Evolutionary conservation across 2,113 vertebrate species (phyloP).

Genomic region (Hippocampus mohnikei): DNA sequence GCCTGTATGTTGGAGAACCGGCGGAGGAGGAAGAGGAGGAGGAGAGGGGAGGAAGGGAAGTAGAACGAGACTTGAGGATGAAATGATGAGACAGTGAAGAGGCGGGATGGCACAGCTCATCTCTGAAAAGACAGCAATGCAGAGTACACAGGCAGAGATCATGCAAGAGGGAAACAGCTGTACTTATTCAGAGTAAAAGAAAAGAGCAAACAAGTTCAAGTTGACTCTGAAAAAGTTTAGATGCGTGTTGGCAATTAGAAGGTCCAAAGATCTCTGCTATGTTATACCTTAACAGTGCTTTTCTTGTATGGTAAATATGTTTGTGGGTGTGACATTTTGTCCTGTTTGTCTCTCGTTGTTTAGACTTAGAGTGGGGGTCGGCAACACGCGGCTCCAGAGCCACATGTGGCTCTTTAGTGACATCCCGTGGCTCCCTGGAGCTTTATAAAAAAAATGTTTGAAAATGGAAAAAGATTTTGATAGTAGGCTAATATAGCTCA

Average conservation of each 20-base stretch:
- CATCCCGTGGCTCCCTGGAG: too few relatives aligned
- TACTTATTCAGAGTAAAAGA: conserved; percentile 37
- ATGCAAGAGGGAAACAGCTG: conserved; percentile 46
- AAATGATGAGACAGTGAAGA: conserved; percentile 37
- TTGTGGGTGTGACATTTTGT: too few relatives aligned
- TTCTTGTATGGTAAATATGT: too few relatives aligned
- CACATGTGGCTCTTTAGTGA: too few relatives aligned
- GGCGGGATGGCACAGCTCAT: conserved; percentile 19
- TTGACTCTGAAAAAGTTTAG: background rate
- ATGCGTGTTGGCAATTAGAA: background rate
- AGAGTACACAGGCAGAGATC: conserved; percentile 34
- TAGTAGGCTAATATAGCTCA: too few relatives aligned
- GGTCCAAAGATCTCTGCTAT: background rate
- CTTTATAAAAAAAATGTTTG: too few relatives aligned
- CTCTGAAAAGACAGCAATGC: conserved; percentile 36
- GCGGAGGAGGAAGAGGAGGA: conserved; percentile 11
- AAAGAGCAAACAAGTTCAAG: conserved; percentile 21
- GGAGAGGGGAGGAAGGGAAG: conserved; percentile 30
- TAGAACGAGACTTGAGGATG: conserved; percentile 41
- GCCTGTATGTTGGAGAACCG: conserved; percentile 27
- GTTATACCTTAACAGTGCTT: too few relatives aligned
- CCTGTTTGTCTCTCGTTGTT: background rate
- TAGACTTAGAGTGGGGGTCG: background rate
- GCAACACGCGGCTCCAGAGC: too few relatives aligned
- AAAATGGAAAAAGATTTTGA: too few relatives aligned